A percentile compares a stretch with the other conserved stretches of the same genome.
Conservation (phyloP, 2,797 vertebrate species). For the Dicrostonyx torquatus region DNA sequence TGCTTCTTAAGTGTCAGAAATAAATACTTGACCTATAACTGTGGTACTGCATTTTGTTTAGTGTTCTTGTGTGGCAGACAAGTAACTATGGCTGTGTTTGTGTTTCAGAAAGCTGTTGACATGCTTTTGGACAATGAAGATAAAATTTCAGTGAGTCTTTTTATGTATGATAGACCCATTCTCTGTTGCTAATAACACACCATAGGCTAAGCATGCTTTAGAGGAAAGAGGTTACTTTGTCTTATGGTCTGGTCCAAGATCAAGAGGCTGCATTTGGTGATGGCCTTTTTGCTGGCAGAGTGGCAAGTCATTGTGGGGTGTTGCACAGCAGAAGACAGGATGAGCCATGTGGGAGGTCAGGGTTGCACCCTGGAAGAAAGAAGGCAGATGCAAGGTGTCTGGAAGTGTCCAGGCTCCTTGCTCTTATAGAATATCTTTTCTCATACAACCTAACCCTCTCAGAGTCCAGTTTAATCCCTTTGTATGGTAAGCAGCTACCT, state of each 20-base stretch:
- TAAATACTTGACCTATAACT: neutral
- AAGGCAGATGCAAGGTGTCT: neutral
- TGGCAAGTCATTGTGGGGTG: neutral
- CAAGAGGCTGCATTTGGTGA: neutral
- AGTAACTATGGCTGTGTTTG: constrained; percentile 37
- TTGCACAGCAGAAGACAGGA: neutral
- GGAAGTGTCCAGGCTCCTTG: neutral
- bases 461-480: neutral
- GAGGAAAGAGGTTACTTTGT: neutral
- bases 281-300: neutral
- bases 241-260: neutral
- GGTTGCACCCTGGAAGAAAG: neutral
- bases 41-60: neutral
- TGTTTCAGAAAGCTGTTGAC: constrained; percentile 96
- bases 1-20: neutral
- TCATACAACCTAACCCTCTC: neutral
- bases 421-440: neutral
- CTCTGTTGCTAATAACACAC: neutral
- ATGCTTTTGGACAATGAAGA: constrained; percentile 99
- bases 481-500: neutral
- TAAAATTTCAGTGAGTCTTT: constrained; percentile 95
- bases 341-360: neutral
- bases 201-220: neutral
- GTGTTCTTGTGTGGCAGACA: neutral
- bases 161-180: neutral